Base-by-base conservation (phyloP, 2,888 invertebrate species). In the Maniola hyperantus region DNA sequence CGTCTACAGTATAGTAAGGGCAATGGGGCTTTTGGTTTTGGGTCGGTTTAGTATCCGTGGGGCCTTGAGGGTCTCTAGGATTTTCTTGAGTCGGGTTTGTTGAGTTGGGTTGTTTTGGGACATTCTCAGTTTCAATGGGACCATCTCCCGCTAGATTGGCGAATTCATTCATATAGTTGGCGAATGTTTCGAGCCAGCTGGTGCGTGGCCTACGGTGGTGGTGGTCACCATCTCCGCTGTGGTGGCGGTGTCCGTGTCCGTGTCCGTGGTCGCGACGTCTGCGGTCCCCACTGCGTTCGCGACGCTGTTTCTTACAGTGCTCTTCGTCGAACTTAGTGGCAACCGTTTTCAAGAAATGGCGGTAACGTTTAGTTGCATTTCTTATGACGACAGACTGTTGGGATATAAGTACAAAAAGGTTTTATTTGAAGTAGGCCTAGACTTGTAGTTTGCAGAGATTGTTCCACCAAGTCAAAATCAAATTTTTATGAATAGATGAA, bases 141-240 rank as follows among this genome's bases (percentile, higher is more conserved):
- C 86, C 75, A 69, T 92, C 90, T 1, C 90, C 92, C 0, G 93
- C 90, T 0, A 93, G 80, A 73, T 93, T 91, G 8, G 92, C 88
- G 80, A 93, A 93, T 73, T 94, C 93, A 69, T 93, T 93, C 81
- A 94, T 84, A 73, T 93, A 93, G 8, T 84, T 85, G 6, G 88
- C 77, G 65, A 93, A 87, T 36, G 87, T 87, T 1, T 93, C 90
- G 5, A 93, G 76, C 93, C 93, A 93, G 71, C 90, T 87, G 65
- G 64, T 51, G 44, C 80, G 80, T 39, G 73, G 64, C 53, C 83
- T 80, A 44, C 81, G 82, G 48, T 77, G 77, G 48, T 80, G 74
- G 46, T 83, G 76, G 0, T 79, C 80, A 5, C 78, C 72, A 33
- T 74, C 75, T 33, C 74, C 71, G 5, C 72, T 64, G 34, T 76